These are phyloP conservation scores for Rhombomys opimus DNA, from an alignment of 2,113 vertebrate genomes.

Conservation along the genomic window DNA sequence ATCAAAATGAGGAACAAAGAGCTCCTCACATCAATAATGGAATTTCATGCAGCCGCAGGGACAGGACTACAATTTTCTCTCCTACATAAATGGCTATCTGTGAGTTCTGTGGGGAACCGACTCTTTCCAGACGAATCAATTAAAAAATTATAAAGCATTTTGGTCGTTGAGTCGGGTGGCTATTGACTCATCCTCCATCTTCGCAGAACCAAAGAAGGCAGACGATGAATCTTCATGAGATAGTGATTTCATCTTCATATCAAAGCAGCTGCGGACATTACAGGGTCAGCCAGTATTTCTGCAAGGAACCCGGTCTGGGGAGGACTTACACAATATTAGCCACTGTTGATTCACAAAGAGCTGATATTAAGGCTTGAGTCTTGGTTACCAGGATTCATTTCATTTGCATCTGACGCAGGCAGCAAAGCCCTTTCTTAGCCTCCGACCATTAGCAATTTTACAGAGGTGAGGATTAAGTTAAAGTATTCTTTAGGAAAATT, in stretches of 20 bases:
- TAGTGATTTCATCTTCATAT: conserved; percentile 72
- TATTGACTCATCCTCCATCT: not conserved
- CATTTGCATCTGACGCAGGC: conserved; percentile 56
- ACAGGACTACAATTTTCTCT: conserved; percentile 60
- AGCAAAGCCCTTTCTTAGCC: conserved; percentile 35
- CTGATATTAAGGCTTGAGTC: conserved; percentile 57
- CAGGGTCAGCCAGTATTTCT: conserved; percentile 60
- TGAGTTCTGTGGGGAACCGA: conserved; percentile 59
- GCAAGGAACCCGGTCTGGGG: conserved; percentile 51
- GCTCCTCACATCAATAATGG: conserved; percentile 71
- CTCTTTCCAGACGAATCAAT: conserved; percentile 71
- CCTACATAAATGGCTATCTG: conserved; percentile 64
- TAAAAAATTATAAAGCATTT: conserved; percentile 75
- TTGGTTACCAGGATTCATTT: conserved; percentile 29
- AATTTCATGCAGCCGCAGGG: conserved; percentile 65
- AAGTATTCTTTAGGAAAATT: conserved; percentile 19
- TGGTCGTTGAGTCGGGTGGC: conserved; percentile 26
- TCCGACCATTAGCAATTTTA: conserved; percentile 40
- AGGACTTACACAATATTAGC: conserved; percentile 72
- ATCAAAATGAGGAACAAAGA: conserved; percentile 73
- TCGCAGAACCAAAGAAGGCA: not conserved
- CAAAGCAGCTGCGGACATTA: conserved; percentile 71
- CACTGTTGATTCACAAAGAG: conserved; percentile 70
- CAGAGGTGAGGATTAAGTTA: conserved; percentile 41
- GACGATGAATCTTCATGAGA: conserved; percentile 61